Base-by-base conservation (phyloP, 2,113 vertebrate genomes). In the Otocyon megalotis region DNA sequence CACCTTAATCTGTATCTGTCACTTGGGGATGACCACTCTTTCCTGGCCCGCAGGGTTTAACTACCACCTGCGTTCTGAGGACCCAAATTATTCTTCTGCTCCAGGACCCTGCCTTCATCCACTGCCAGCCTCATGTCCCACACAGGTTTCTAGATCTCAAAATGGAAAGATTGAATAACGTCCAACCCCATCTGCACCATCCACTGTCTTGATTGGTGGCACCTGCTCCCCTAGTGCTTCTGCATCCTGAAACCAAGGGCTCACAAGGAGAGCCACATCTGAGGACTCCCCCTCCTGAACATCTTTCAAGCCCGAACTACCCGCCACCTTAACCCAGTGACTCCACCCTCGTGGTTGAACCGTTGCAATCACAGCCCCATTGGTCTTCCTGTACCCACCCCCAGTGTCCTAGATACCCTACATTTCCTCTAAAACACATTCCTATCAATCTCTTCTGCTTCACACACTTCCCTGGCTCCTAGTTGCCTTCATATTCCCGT, bases 151-250 rank as follows among this genome's bases (percentile, higher is more conserved):
- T 37, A 20, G n/a, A 58, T 30, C 92, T 72, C 95, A 4, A 11
- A 30, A 20, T 16, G 17, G 32, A 80, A 43, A 62, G 5, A 28
- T 0, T 4, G 20, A 60, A n/a, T 12, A 0, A 0, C 9, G 26
- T 26, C n/a, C 22, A 35, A 5, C 4, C 0, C 37, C n/a, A 0
- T 16, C n/a, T 2, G 10, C 0, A 19, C 28, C 14, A 5, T 5
- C 3, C 28, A 6, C 10, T 0, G 12, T 24, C 16, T 8, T 9
- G 37, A 35, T 0, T 43, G 37, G 19, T 8, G 9, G 24, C 26
- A 24, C 43, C 26, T 9, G 1, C 2, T 0, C 8, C 20, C 10
- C 10, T 0, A 0, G 48, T 17, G 62, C 35, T 37, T 19, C 62
- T 71, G 16, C 28, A 48, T 48, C 43, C 43, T 32, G 58, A 63